These are phyloP conservation scores for Hypomecis atomaria DNA, from an alignment of 2,888 invertebrate genomes.

Conservation along the genomic window DNA sequence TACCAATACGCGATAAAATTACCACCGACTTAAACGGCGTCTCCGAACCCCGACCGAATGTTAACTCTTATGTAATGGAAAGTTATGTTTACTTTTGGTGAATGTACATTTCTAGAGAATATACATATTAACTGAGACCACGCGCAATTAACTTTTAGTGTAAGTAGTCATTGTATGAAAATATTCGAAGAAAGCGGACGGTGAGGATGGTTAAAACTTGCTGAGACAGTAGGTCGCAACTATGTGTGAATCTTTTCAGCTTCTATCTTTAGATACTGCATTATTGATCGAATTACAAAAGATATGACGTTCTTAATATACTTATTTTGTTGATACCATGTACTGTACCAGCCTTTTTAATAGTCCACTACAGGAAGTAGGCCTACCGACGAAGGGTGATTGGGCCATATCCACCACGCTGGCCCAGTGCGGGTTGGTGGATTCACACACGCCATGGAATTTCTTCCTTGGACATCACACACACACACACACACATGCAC, in stretches of 20 bases:
- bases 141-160: conserved; percentile 40
- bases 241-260: too few species aligned
- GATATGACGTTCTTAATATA: too few species aligned
- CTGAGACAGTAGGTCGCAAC: not conserved
- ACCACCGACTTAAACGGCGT: conserved; percentile 32
- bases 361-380: too few species aligned
- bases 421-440: too few species aligned
- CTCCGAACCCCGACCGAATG: conserved; percentile 34
- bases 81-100: conserved; percentile 43
- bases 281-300: not conserved
- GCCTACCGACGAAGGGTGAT: too few species aligned
- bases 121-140: conserved; percentile 30
- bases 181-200: conserved; percentile 31
- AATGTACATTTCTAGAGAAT: conserved; percentile 38
- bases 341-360: too few species aligned
- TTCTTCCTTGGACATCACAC: too few species aligned
- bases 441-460: too few species aligned
- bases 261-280: too few species aligned
- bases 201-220: conserved; percentile 10
- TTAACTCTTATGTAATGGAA: conserved; percentile 40
- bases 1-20: conserved; percentile 33
- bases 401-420: too few species aligned
- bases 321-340: too few species aligned
- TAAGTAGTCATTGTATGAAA: conserved; percentile 26
- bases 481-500: too few species aligned